Percentiles rank a stretch among this genome's conserved stretches.
Evolutionary conservation across 2,888 invertebrate genomes (phyloP).

Genomic region (Philonicus albiceps): DNA sequence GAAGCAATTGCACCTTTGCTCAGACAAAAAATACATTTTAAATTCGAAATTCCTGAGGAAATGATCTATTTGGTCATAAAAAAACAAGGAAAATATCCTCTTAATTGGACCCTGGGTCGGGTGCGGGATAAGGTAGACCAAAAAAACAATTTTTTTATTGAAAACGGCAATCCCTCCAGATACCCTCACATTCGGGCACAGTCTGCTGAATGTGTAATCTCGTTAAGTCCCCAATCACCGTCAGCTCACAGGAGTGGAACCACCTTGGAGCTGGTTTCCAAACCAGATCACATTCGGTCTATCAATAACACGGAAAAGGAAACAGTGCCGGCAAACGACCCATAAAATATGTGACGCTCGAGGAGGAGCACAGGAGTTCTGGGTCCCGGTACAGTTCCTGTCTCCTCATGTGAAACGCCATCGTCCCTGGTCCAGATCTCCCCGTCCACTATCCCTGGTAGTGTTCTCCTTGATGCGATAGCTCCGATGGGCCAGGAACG

Average conservation of each 20-base stretch:
- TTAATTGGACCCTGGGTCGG: neutral
- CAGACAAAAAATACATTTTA: neutral
- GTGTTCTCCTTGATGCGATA: neutral
- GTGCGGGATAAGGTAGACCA: neutral
- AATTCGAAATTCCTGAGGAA: neutral
- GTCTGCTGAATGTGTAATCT: constrained; percentile 17
- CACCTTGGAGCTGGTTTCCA: constrained; percentile 25
- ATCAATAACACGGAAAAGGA: constrained; percentile 44
- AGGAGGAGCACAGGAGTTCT: neutral
- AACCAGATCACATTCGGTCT: constrained; percentile 48
- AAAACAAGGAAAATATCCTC: neutral
- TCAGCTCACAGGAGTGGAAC: constrained; percentile 1
- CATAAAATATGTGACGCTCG: constrained; percentile 48
- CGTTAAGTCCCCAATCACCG: constrained; percentile 28
- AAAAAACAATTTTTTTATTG: neutral
- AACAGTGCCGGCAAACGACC: constrained; percentile 43
- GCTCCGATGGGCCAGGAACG: constrained; percentile 1
- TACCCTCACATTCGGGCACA: neutral
- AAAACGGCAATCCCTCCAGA: neutral
- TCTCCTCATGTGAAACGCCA: constrained; percentile 24
- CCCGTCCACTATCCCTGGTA: neutral
- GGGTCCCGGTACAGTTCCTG: neutral
- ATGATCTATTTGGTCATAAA: neutral
- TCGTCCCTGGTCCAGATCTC: neutral
- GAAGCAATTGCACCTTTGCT: neutral